Evolutionary conservation across 2,888 invertebrate genomes (phyloP), one percentile per base, ranked within the genome.

Genomic region (Liposcelis brunnea): DNA sequence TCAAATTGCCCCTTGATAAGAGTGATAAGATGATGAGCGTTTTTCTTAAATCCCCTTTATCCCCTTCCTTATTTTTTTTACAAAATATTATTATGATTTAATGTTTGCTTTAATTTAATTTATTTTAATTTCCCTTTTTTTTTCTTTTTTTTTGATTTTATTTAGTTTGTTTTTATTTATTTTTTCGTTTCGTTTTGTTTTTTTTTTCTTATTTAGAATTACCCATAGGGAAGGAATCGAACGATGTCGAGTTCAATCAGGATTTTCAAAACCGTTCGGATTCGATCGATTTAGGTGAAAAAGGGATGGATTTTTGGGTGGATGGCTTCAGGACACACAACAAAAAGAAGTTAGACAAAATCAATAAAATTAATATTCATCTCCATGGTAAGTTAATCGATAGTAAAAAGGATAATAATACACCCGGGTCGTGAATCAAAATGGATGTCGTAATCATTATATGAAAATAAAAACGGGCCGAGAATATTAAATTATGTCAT

Each of bases 351-450:
- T 67, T 80, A 60, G 81, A 83, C 61, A 78, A 77, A 67, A 65
- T 80, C 56, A 75, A 77, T 56, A 77, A 79, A 69, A 75, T 80
- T 68, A 82, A 82, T 71, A 80, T 81, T 58, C 84, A 85, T 66
- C 71, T 80, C 57, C 80, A 82, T 66, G 84, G 86, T 86, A 77
- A 71, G 76, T 45, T 44, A 26, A 26, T 26, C 26, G 26, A 6
- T 31, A 10, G 31, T 19, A 15, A 21, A 35, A 38, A 15, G 18
- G 26, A 37, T 31, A 14, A 35, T 26, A 35, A 15, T 32, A 18
- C 8, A 19, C n/a, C n/a, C n/a, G 32, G n/a, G 14, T 33, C 37
- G 34, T 31, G 31, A 35, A 32, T 26, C 36, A 33, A 31, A 31
- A 5, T 45, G 33, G 18, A 18, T 6, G 31, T 14, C 19, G 19